phyloP scores from a whole-genome alignment of 2,797 vertebrate genomes.

The Chromis chromis region DNA sequence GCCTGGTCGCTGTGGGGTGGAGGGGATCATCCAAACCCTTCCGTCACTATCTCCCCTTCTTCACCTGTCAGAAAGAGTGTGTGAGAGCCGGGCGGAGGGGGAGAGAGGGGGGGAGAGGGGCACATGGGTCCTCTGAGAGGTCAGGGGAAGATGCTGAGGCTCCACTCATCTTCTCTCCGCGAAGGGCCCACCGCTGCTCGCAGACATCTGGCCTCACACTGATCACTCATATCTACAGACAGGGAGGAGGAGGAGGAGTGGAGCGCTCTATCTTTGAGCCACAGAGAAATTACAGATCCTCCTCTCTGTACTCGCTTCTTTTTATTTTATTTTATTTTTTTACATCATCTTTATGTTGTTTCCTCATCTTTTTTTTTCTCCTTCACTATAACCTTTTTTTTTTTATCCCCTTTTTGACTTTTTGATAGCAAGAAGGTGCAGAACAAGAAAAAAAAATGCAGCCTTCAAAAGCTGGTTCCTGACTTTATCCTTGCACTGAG shows the following conservation, averaged over 20 bases:
- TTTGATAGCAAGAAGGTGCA: neutral
- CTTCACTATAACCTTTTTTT: neutral
- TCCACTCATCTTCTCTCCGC: constrained; percentile 72
- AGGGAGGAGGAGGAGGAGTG: constrained; percentile 56
- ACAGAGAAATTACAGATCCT: constrained; percentile 54
- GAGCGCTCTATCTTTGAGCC: constrained; percentile 59
- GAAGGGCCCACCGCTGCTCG: constrained; percentile 70
- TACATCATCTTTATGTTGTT: constrained; percentile 24
- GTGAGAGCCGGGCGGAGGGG: constrained; percentile 28
- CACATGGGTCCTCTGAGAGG: constrained; percentile 79
- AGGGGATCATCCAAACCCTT: constrained; percentile 79
- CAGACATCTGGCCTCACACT: constrained; percentile 83
- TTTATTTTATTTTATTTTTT: constrained; percentile 18
- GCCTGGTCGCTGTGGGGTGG: constrained; percentile 79
- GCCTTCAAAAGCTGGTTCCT: constrained; percentile 55
- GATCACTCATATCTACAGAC: constrained; percentile 79
- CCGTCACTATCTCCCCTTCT: constrained; percentile 72
- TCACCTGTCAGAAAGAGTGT: constrained; percentile 80
- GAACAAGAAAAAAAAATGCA: constrained; percentile 19
- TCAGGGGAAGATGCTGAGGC: constrained; percentile 79
- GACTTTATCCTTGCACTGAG: constrained; percentile 65
- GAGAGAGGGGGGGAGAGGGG: constrained; percentile 34
- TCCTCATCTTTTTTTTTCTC: neutral
- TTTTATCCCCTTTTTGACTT: neutral
- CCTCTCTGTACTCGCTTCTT: constrained; percentile 57